Evolutionary conservation across 2,113 vertebrate species (phyloP).

Genomic region (Andinoacara biseriatus): DNA sequence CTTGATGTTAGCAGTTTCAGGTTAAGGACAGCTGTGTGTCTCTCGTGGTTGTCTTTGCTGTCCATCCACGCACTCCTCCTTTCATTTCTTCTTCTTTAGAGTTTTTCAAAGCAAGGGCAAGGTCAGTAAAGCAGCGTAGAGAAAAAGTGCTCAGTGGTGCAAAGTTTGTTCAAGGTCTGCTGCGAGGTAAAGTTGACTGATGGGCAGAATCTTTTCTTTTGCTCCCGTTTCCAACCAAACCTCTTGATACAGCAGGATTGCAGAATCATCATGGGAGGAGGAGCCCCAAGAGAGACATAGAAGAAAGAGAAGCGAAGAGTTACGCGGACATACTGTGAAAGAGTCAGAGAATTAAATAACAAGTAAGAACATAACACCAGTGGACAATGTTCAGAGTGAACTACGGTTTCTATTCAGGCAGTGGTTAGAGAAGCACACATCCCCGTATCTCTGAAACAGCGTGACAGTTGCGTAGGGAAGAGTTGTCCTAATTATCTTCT

Average conservation of each 20-base stretch:
- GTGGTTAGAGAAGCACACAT: slow-evolving; percentile 1
- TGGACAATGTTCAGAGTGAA: not conserved
- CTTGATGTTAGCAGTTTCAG: slow-evolving; percentile 23
- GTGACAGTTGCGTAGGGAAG: not conserved
- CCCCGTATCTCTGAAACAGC: not conserved
- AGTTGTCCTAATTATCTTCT: slow-evolving; percentile 9
- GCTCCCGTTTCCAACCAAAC: slow-evolving; percentile 11
- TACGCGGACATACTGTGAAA: not conserved
- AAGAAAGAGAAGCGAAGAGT: not conserved
- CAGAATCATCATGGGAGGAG: not conserved
- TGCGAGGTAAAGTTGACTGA: slow-evolving; percentile 33
- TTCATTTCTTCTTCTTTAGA: not conserved
- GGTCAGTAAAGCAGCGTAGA: slow-evolving; percentile 19
- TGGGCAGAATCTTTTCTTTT: slow-evolving; percentile 18
- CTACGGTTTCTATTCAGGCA: not conserved
- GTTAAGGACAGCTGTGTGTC: slow-evolving; percentile 3
- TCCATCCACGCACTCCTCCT: not conserved
- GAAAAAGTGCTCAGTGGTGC: slow-evolving; percentile 8
- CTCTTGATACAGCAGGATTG: not conserved
- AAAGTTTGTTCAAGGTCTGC: slow-evolving; percentile 44
- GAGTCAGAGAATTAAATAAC: not conserved
- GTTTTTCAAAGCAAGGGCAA: slow-evolving; percentile 3
- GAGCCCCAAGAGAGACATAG: not conserved
- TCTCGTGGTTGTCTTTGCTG: not conserved
- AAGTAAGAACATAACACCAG: not conserved